Percentiles rank a stretch among this genome's conserved stretches.
Conservation (phyloP, 64 coral and sea anemone genomes). For the Acropora yongei region DNA sequence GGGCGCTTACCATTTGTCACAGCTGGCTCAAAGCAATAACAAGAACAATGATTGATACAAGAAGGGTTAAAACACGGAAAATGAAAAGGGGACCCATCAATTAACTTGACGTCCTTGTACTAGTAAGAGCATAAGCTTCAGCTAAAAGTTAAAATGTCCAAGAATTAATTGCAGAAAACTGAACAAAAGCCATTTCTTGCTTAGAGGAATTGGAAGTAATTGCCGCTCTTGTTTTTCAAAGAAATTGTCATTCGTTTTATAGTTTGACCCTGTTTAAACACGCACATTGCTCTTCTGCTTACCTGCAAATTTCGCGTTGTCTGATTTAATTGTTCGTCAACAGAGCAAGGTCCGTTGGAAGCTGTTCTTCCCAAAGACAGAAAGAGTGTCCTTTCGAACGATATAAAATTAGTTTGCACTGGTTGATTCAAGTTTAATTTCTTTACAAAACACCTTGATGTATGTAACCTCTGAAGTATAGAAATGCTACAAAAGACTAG, state of each 20-base stretch:
- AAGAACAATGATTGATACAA: too few relatives aligned
- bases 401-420: neutral
- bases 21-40: too few relatives aligned
- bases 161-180: too few relatives aligned
- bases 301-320: constrained; percentile 83
- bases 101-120: too few relatives aligned
- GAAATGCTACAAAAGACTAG: neutral
- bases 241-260: neutral
- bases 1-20: too few relatives aligned
- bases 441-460: neutral
- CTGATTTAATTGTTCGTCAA: constrained; percentile 67
- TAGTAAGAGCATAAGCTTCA: too few relatives aligned
- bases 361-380: neutral
- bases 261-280: neutral
- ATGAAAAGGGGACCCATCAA: too few relatives aligned
- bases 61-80: too few relatives aligned
- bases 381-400: too few relatives aligned
- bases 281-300: neutral
- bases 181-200: too few relatives aligned
- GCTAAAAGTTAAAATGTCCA: too few relatives aligned
- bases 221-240: neutral
- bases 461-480: constrained; percentile 19
- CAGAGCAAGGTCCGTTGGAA: constrained; percentile 16
- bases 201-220: too few relatives aligned
- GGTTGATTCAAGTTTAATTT: neutral